Evolutionary conservation across 1,140 invertebrate species (phyloP), one percentile per base, ranked within the genome.

Genomic region (Heliconius himera): DNA sequence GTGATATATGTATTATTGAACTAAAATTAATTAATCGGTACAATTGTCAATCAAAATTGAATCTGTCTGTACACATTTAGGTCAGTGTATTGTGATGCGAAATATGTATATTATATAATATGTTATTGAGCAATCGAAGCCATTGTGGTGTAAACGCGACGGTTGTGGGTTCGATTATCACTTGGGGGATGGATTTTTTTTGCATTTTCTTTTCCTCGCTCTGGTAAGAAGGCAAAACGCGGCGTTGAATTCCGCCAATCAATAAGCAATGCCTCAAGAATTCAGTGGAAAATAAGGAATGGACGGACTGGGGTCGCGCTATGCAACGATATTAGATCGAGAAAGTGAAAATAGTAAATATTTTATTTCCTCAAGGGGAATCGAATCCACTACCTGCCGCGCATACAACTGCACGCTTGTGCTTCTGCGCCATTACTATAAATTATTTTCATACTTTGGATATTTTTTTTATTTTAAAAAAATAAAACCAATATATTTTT

Each of bases 21-120:
- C 60, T 66, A 66, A 66, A 66, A 66, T 66, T 66, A 66, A 66
- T 66, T 66, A 66, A 66, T 66, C 60, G 26, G 11, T 26, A 66
- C 60, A 26, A 66, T 66, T 66, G 60, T 66, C 60, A 29, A 66
- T 66, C 60, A 66, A 66, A 66, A 66, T 66, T 66, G 60, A 26
- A 29, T 66, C 26, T 66, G 26, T 29, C 60, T 3, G 26, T 66
- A 66, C 26, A 66, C 22, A 66, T 66, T 66, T 66, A n/a, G 60
- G 60, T 66, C 60, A 66, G 60, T 66, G 60, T 66, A 60, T 60
- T 60, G 22, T 66, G 54, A 56, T 56, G 54, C n/a, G 20, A 11
- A 9, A n/a, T 22, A 56, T 56, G 8, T 56, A 11, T 56, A 22
- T 66, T 29, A 29, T 66, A 66, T 18, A 9, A n/a, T 66, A 6